Base-by-base conservation (phyloP, 1,140 invertebrate genomes). In the Mercenaria mercenaria region DNA sequence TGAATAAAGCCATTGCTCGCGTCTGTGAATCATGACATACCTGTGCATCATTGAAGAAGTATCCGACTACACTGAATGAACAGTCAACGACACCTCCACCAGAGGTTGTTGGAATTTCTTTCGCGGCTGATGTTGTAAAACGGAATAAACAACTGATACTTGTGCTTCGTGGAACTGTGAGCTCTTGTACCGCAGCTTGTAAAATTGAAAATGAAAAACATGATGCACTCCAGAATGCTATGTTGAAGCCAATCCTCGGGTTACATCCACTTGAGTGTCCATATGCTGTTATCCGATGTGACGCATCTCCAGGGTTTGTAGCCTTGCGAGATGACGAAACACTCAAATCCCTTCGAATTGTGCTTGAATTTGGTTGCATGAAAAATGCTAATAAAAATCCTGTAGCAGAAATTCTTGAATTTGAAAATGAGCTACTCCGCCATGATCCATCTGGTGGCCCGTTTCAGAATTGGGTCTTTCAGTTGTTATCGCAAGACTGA, bases 321-420 rank as follows among this genome's bases (percentile, higher is more conserved):
- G n/a, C 43, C 20, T 43, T 87, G 11, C 37, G 26, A 32, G 1
- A 76, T 32, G 84, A 92, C 37, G 52, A 90, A 39, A 4, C 29
- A 10, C 29, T 88, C 11, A 29, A 69, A 20, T 3, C 37, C 0
- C 41, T 67, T 74, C 11, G 67, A 1, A 76, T 91, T 15, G 43
- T 43, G 4, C 64, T 89, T 69, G 74, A 87, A 67, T 50, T 90
- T 56, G 76, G 81, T 0, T 15, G 91, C 1, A 20, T 52, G 10
- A 90, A 92, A 72, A 90, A 92, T 81, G 43, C 64, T 0, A 88
- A 90, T 41, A 92, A 92, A 59, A 88, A 91, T n/a, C 76, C 86
- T 67, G 88, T 91, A 26, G 82, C 88, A 8, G 87, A 90, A 47
- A 91, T 74, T 26, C 85, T 85, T 32, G 90, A 91, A 37, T 59